phyloP scores from a whole-genome alignment of 2,888 invertebrate genomes.

The Enchytraeus crypticus region DNA sequence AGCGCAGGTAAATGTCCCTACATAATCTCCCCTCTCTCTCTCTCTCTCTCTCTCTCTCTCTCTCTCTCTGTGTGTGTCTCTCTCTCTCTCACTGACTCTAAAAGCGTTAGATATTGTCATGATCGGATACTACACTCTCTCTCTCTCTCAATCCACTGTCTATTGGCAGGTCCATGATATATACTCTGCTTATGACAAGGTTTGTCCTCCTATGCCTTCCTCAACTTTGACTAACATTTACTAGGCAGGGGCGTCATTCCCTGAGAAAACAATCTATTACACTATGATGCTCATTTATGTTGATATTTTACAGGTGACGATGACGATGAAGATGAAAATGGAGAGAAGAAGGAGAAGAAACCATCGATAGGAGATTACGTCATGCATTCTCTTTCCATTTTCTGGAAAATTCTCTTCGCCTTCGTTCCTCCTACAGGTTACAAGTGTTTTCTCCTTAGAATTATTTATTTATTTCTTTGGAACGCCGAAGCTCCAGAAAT shows the following conservation, averaged over 20 bases:
- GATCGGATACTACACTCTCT: neutral
- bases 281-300: neutral
- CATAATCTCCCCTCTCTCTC: too few species aligned
- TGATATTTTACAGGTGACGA: constrained; percentile 9
- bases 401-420: constrained; percentile 97
- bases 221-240: too few species aligned
- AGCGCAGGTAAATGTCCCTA: constrained; percentile 64
- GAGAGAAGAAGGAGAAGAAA: constrained; percentile 55
- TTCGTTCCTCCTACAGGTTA: constrained; percentile 94
- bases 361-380: constrained; percentile 86
- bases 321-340: constrained; percentile 40
- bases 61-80: neutral
- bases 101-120: neutral
- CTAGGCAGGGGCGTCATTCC: too few species aligned
- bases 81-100: neutral
- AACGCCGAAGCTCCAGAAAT: too few species aligned
- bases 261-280: too few species aligned
- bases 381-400: constrained; percentile 87
- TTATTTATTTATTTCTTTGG: too few species aligned
- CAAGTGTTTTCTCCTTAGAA: too few species aligned
- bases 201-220: neutral
- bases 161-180: too few species aligned
- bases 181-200: too few species aligned
- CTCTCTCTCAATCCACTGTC: too few species aligned
- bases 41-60: neutral